Base-by-base conservation (phyloP, 2,888 invertebrate species). In the Leptodirus hochenwartii region DNA sequence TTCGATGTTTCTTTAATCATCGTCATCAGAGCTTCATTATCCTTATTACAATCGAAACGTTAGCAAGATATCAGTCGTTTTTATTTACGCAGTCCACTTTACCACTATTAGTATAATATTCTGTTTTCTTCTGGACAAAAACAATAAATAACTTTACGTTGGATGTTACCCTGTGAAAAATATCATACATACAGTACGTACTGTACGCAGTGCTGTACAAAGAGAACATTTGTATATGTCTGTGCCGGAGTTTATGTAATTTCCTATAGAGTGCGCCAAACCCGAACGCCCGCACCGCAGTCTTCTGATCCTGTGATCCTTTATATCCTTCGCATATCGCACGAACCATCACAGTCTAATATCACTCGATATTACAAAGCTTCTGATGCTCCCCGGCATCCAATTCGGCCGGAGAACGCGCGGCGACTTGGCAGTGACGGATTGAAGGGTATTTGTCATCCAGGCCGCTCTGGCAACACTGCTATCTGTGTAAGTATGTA, bases 361-460 rank as follows among this genome's bases (percentile, higher is more conserved):
- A 38, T 40, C 40, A 39, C 42, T 50, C 54, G 51, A 56, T 56
- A 56, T 55, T 55, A 54, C 55, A 54, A 55, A 55, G 55, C 55
- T 54, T 54, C 32, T 54, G 55, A 52, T 53, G 52, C 55, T 53
- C 53, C 52, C 54, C 51, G 53, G 54, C 54, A 57, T 56, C 57
- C 57, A 56, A 56, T 56, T 56, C 56, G n/a, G n/a, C n/a, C n/a
- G 54, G 47, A 52, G 53, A 53, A 53, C 31, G 53, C 52, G 35
- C 56, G 53, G 50, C 51, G 49, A 50, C 50, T 42, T 54, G 70
- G 67, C 70, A 68, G 64, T 69, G 70, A 70, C 68, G 65, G 64
- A 70, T 70, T 64, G 67, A 54, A 59, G 54, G 53, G 59, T 62
- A 69, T 70, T 69, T 67, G 69, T 70, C 69, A 70, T 70, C 67